phyloP scores from a whole-genome alignment of 2,888 invertebrate species.

The Cyclophora punctaria region DNA sequence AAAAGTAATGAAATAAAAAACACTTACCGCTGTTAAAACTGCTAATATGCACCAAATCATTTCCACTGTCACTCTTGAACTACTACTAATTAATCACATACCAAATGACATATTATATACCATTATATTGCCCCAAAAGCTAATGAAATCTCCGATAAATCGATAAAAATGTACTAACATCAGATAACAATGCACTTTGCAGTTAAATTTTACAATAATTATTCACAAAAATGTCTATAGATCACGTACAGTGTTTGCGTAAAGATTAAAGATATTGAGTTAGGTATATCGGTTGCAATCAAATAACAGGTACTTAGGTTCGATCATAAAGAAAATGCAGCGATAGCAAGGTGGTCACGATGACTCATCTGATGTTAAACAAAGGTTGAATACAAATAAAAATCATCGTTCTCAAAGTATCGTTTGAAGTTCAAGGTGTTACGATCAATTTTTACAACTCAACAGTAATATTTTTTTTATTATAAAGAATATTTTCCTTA shows the following conservation, averaged over 20 bases:
- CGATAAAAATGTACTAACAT: slow-evolving; percentile 24
- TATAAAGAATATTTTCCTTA: background rate
- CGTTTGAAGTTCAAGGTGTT: background rate
- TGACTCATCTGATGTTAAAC: slow-evolving; percentile 2
- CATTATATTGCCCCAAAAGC: slow-evolving; percentile 40
- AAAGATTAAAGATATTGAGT: slow-evolving; percentile 11
- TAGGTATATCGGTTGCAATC: background rate
- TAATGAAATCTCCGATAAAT: slow-evolving; percentile 27
- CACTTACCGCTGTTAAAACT: slow-evolving; percentile 44
- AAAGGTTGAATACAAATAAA: slow-evolving; percentile 1
- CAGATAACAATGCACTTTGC: slow-evolving; percentile 10
- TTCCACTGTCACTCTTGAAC: slow-evolving; percentile 41
- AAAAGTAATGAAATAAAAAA: slow-evolving; percentile 1
- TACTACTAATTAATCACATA: slow-evolving; percentile 13
- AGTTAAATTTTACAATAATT: slow-evolving; percentile 10
- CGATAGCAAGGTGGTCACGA: slow-evolving; percentile 4
- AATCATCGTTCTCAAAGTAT: background rate
- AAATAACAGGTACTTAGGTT: background rate
- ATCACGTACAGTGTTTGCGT: slow-evolving; percentile 14
- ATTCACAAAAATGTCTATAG: slow-evolving; percentile 11
- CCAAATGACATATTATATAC: slow-evolving; percentile 41
- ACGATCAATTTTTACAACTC: background rate
- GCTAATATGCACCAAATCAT: slow-evolving; percentile 37
- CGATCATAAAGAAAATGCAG: background rate
- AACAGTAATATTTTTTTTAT: background rate